Percentiles rank a stretch among this genome's conserved stretches.
Conservation (phyloP, 2,888 invertebrate species). For the Dermolepida albohirtum region DNA sequence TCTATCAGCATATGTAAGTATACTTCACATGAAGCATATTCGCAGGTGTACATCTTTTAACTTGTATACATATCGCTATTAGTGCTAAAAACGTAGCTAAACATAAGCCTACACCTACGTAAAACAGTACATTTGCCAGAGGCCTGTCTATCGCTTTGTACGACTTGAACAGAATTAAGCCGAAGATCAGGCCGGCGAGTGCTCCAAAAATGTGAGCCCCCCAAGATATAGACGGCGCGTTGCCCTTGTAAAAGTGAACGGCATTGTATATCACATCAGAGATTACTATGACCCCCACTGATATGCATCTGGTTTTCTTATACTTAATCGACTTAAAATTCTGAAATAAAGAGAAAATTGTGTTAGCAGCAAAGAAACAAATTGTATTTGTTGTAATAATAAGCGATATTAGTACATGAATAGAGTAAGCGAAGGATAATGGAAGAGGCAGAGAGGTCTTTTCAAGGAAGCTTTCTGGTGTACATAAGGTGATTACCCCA, state of each 20-base stretch:
- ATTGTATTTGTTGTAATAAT: too few species aligned
- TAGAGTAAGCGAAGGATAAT: too few species aligned
- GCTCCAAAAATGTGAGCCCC: conserved; percentile 80
- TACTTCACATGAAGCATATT: conserved; percentile 49
- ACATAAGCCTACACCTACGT: conserved; percentile 44
- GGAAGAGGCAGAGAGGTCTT: too few species aligned
- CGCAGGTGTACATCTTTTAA: conserved; percentile 54
- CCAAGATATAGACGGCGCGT: conserved; percentile 73
- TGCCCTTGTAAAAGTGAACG: conserved; percentile 64
- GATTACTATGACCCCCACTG: conserved; percentile 73
- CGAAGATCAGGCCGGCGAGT: conserved; percentile 73
- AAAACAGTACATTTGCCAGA: conserved; percentile 49
- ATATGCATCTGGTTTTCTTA: conserved; percentile 68
- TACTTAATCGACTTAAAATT: conserved; percentile 64
- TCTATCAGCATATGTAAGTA: conserved; percentile 53
- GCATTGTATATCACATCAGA: conserved; percentile 73
- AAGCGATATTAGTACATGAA: too few species aligned
- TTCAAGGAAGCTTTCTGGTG: too few species aligned
- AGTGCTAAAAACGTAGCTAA: conserved; percentile 49
- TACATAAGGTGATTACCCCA: too few species aligned
- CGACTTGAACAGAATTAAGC: conserved; percentile 70
- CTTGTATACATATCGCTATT: conserved; percentile 51
- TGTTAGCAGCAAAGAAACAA: too few species aligned
- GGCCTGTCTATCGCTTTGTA: conserved; percentile 50
- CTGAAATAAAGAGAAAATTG: conserved; percentile 54